Evolutionary conservation across 2,797 vertebrate genomes (phyloP).

Genomic region (Gymnothorax javanicus): DNA sequence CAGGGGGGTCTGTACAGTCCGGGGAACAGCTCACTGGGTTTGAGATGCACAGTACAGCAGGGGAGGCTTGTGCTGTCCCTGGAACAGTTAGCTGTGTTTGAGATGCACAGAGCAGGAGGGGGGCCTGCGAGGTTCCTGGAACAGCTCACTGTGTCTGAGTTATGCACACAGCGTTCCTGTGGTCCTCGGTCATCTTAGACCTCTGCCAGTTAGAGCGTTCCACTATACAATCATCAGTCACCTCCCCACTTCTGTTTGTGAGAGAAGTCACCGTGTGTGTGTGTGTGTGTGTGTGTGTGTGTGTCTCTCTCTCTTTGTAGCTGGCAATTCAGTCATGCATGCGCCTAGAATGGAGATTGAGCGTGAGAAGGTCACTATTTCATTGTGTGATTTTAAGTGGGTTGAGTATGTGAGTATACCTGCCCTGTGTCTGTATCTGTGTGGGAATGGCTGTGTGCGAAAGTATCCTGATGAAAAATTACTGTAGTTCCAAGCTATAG

Average conservation of each 20-base stretch:
- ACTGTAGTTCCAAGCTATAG: no score
- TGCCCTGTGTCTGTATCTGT: background rate
- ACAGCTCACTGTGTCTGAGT: background rate
- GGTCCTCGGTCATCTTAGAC: background rate
- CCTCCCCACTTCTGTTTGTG: background rate
- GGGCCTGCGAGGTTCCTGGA: background rate
- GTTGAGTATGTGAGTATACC: background rate
- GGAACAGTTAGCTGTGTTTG: no score
- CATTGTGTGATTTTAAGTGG: background rate
- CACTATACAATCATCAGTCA: background rate
- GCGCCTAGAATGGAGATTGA: background rate
- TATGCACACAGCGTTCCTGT: background rate
- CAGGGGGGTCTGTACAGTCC: no score
- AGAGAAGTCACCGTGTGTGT: background rate
- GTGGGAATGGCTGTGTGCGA: background rate
- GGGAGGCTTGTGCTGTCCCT: no score
- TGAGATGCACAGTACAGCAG: no score
- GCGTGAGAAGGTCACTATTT: background rate
- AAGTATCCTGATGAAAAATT: no score
- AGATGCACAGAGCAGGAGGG: no score
- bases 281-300: constrained; percentile 22
- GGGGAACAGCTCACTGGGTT: background rate
- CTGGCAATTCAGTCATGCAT: background rate
- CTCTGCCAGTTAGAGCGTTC: background rate
- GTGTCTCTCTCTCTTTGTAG: background rate